Base-by-base conservation (phyloP, 2,797 vertebrate species). In the Orestias chungarensis region DNA sequence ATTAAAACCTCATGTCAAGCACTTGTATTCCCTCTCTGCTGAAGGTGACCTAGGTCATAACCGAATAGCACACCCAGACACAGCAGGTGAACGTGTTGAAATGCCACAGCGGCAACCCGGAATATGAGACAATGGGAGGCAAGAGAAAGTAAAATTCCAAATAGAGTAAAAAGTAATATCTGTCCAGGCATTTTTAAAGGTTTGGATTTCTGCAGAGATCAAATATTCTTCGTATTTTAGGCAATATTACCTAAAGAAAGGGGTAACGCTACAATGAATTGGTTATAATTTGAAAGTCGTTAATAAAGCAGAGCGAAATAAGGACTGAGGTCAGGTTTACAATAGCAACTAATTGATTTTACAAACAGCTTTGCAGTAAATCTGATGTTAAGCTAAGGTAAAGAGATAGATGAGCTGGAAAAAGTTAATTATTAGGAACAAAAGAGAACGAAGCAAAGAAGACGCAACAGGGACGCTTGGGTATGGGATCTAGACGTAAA, bases 31-130 rank as follows among this genome's bases (percentile, higher is more conserved):
- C 76, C 73, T 84, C 83, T 74, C 82, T 78, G 82, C 64, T 87
- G 87, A 89, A 86, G 88, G 86, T 90, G 89, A 92, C 92, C 89
- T 49, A 68, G 90, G 92, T 92, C 89, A 80, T 83, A 88, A 87
- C 83, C 79, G 50, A 76, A 74, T 85, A 86, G 89, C 89, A 88
- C 84, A 86, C 75, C 82, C 84, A 79, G 75, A 84, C 84, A 79
- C 86, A 90, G 89, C 90, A 92, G 91, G 92, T 92, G 91, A 90
- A 91, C 15, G 80, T 47, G 20, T 68, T 64, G 67, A 83, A 85
- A 86, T 31, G 52, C 74, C 78, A 80, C 71, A 66, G 68, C 68
- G 74, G 64, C 73, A 76, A 66, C 68, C 46, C 64, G 17, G 1
- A 73, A 50, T 5, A 40, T 0, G 3, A 73, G 49, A 70, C 44